A percentile compares a stretch with the other conserved stretches of the same genome.
These are phyloP conservation scores for Prietella phreatophila DNA, from an alignment of 2,113 vertebrate species.

Conservation along the genomic window DNA sequence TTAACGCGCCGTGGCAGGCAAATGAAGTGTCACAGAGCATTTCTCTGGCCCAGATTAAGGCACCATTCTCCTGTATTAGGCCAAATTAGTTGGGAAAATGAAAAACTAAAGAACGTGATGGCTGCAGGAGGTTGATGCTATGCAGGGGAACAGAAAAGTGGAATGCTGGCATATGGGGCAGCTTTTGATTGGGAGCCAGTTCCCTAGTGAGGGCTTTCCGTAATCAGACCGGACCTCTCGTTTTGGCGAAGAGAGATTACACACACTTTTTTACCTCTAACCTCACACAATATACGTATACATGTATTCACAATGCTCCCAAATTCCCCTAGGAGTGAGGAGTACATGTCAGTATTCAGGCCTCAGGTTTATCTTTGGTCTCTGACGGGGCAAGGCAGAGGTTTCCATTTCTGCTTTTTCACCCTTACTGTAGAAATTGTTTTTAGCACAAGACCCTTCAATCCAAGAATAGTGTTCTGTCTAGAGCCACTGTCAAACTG, in stretches of 20 bases:
- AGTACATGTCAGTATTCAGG: not conserved
- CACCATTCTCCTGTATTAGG: conserved; percentile 42
- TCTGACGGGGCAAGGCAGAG: not conserved
- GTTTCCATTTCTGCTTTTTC: not conserved
- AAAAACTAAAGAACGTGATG: conserved; percentile 44
- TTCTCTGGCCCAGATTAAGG: conserved; percentile 55
- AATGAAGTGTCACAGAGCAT: conserved; percentile 58
- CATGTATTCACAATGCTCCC: not conserved
- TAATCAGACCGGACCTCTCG: not conserved
- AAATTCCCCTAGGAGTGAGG: not conserved
- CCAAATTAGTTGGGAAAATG: conserved; percentile 56
- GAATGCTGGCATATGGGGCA: conserved; percentile 15
- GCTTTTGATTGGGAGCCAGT: not conserved
- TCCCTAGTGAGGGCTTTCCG: not conserved
- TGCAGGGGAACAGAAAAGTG: not conserved
- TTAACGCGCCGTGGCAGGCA: conserved; percentile 50
- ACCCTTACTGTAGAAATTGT: not conserved
- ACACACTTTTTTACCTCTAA: not conserved
- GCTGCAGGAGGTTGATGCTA: conserved; percentile 23
- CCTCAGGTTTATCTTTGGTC: not conserved
- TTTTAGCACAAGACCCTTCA: not conserved
- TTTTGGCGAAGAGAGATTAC: not conserved
- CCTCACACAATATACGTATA: not conserved
- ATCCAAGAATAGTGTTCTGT: not conserved
- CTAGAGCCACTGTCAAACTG: too few species aligned